Percentiles rank a stretch among this genome's conserved stretches.
Evolutionary conservation across 2,888 invertebrate species (phyloP).

Genomic region (Gibbula magus): DNA sequence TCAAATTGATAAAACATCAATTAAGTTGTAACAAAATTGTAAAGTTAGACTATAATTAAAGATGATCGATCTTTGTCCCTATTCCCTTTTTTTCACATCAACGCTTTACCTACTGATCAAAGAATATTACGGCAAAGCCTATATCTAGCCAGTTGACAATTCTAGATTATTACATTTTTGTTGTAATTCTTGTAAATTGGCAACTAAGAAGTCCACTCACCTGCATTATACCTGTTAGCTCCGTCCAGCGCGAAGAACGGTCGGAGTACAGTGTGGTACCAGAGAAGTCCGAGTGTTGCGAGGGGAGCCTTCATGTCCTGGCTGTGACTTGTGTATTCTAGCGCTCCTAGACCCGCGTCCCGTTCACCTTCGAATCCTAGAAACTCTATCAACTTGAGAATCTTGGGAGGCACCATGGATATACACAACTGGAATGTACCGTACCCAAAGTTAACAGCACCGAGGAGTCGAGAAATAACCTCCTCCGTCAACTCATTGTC

Average conservation of each 20-base stretch:
- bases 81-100: too few species aligned
- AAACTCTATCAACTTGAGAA: conserved; percentile 80
- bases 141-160: too few species aligned
- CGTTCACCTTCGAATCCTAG: conserved; percentile 83
- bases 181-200: too few species aligned
- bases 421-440: conserved; percentile 83
- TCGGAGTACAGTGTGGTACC: conserved; percentile 83
- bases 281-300: conserved; percentile 81
- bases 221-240: conserved; percentile 78
- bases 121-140: too few species aligned
- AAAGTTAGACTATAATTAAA: too few species aligned
- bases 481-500: conserved; percentile 60
- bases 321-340: conserved; percentile 80
- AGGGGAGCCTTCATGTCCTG: conserved; percentile 83
- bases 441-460: conserved; percentile 82
- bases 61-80: too few species aligned
- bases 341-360: conserved; percentile 79
- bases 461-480: conserved; percentile 73
- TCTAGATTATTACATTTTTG: too few species aligned
- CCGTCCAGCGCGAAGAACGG: conserved; percentile 83
- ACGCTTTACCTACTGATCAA: too few species aligned
- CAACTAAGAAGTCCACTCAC: conserved; percentile 56
- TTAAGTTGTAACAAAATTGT: too few species aligned
- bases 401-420: conserved; percentile 81
- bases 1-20: too few species aligned